A percentile compares a stretch with the other conserved stretches of the same genome.
These are phyloP conservation scores for Danio kyathit DNA, from an alignment of 2,797 vertebrate genomes.

Conservation along the genomic window DNA sequence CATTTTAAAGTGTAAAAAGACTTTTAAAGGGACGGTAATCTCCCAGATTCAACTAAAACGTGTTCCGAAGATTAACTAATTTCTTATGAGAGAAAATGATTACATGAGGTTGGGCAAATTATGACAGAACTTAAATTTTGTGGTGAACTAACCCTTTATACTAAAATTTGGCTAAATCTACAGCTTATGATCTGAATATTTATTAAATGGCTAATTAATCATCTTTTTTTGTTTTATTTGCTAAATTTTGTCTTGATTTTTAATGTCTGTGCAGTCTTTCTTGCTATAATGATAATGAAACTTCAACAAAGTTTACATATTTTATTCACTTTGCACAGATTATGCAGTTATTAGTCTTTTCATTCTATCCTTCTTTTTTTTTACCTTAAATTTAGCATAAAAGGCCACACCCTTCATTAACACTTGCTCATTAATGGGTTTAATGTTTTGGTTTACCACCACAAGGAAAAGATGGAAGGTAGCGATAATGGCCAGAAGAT, in stretches of 20 bases:
- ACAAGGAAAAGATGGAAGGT: conserved; percentile 59
- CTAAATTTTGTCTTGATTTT: background rate
- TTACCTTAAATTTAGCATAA: conserved; percentile 54
- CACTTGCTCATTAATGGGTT: conserved; percentile 63
- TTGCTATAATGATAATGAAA: background rate
- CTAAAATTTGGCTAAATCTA: too few relatives aligned
- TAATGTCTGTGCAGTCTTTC: background rate
- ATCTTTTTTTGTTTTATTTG: background rate
- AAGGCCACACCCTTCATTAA: conserved; percentile 55
- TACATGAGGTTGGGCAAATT: too few relatives aligned
- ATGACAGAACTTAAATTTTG: too few relatives aligned
- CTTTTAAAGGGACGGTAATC: too few relatives aligned
- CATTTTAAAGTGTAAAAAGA: too few relatives aligned
- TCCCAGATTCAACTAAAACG: too few relatives aligned
- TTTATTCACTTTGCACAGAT: background rate
- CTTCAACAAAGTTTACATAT: background rate
- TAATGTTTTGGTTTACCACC: conserved; percentile 55
- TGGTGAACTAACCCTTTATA: too few relatives aligned
- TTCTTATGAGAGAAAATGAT: too few relatives aligned
- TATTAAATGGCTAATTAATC: too few relatives aligned
- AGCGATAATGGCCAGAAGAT: conserved; percentile 60
- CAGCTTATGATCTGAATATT: too few relatives aligned
- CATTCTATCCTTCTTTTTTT: conserved; percentile 44
- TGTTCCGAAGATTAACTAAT: too few relatives aligned
- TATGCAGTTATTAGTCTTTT: conserved; percentile 2